Base-by-base conservation (phyloP, 2,113 vertebrate genomes). In the Trinectes maculatus region DNA sequence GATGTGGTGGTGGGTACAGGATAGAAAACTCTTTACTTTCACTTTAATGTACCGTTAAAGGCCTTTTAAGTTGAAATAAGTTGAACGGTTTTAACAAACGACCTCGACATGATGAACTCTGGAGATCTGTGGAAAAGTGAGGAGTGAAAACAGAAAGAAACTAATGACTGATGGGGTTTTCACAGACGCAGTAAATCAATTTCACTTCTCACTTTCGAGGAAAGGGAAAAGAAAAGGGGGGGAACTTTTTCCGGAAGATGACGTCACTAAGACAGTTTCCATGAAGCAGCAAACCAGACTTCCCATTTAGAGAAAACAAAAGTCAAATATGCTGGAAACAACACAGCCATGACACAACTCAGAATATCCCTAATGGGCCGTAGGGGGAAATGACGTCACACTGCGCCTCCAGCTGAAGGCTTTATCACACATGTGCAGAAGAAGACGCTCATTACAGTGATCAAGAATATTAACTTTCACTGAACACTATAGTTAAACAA, bases 201-300 rank as follows among this genome's bases (percentile, higher is more conserved):
- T n/a, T n/a, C 12, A 11, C 15, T 6, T 3, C 3, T 4, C 21
- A 15, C 29, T 16, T 39, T 24, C 2, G 19, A n/a, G 12, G 25
- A n/a, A 8, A 13, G 7, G 24, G 4, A 22, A 15, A 6, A 34
- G 19, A 16, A 26, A 2, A 13, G 18, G 16, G 19, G 26, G 52
- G 24, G 26, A 19, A 8, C 53, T 71, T 79, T 67, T 62, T 26
- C 74, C 62, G 62, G 73, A 86, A 73, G 62, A 75, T 56, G 59
- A 57, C 82, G 71, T 82, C 80, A 83, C 39, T 24, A 2, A 0
- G n/a, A 54, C 40, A 59, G 28, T 74, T 80, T 75, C 72, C 69
- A 24, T 25, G 68, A 46, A 71, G 40, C 43, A 25, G 19, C 55
- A 64, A 12, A 61, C 42, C 8, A 10, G n/a, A 24, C 3, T 11